phyloP scores from a whole-genome alignment of 2,113 vertebrate species.

The Dinomys branickii region DNA sequence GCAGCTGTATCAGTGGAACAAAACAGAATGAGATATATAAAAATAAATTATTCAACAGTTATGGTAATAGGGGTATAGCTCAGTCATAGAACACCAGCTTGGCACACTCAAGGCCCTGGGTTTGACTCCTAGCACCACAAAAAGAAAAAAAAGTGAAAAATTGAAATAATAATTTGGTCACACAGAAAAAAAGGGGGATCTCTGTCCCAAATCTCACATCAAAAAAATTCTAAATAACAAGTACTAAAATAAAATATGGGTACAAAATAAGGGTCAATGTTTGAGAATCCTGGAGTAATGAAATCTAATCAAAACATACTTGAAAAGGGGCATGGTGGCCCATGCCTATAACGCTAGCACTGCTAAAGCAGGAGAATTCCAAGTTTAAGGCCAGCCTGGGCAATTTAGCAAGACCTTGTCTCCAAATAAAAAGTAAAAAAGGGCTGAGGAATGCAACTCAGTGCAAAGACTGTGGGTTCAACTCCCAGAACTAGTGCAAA shows the following conservation, averaged over 20 bases:
- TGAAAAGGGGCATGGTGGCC: not conserved
- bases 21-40: not conserved
- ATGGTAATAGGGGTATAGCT: not conserved
- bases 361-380: not conserved
- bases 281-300: not conserved
- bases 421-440: not conserved
- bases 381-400: not conserved
- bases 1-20: not conserved
- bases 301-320: conserved; percentile 4
- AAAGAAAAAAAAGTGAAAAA: not conserved
- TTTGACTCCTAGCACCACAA: not conserved
- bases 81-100: not conserved
- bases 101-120: not conserved
- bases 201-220: conserved; percentile 14
- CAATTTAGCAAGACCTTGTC: not conserved
- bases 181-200: not conserved
- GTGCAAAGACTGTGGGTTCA: not conserved
- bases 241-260: not conserved
- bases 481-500: not conserved
- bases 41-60: not conserved
- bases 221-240: conserved; percentile 26
- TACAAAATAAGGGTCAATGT: not conserved
- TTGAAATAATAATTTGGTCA: not conserved
- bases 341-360: not conserved
- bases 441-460: not conserved